Conservation (phyloP, 2,797 vertebrate genomes). For the Gorsachius magnificus region DNA sequence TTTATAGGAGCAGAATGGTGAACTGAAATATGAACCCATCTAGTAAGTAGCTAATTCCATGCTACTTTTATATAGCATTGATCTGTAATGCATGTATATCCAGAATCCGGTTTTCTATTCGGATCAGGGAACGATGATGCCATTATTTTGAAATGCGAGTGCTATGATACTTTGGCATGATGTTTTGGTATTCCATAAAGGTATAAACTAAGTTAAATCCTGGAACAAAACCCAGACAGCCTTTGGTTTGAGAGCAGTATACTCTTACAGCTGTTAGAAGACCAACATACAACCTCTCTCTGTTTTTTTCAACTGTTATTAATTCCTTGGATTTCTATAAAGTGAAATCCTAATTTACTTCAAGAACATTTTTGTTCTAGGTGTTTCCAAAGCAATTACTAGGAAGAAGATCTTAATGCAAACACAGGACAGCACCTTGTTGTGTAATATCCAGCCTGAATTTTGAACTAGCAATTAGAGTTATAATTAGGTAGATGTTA, state of each 20-base stretch:
- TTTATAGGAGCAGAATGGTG: not conserved
- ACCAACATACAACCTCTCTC: not conserved
- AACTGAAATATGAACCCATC: not conserved
- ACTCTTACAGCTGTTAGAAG: not conserved
- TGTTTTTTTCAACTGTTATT: not conserved
- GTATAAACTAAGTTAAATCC: not conserved
- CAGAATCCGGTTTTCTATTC: not conserved
- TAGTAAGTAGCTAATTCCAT: not conserved
- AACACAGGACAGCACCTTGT: not conserved
- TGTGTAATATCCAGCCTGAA: not conserved
- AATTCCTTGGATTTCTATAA: not conserved
- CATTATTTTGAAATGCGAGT: not conserved
- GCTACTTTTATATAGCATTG: rapidly evolving
- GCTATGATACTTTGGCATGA: not conserved
- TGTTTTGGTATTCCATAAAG: not conserved
- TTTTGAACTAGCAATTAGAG: not conserved
- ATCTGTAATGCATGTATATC: not conserved
- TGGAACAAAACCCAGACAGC: not conserved
- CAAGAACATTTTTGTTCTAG: not conserved
- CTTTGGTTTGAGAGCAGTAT: not conserved
- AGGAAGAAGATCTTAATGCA: not conserved
- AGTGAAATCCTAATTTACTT: not conserved
- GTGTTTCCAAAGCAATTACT: not conserved
- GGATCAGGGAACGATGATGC: not conserved
- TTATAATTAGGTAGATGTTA: not conserved